phyloP scores from a whole-genome alignment of 2,113 vertebrate genomes.

The Hippocampus abdominalis region DNA sequence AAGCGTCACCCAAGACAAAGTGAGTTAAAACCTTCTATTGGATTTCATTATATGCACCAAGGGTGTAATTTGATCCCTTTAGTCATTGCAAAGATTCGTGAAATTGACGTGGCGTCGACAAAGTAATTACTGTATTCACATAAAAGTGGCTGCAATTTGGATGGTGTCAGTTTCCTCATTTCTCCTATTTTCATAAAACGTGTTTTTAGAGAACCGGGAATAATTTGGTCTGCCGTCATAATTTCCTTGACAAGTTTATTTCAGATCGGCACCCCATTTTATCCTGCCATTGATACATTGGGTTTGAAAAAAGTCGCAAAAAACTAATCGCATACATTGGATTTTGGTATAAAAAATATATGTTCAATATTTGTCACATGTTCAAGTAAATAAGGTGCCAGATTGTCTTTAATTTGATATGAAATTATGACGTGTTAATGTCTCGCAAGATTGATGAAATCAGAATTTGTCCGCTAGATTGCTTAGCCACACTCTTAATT shows the following conservation, averaged over 20 bases:
- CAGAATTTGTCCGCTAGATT: background rate
- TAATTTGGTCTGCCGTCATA: background rate
- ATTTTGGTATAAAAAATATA: too few species aligned
- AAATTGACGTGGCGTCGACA: background rate
- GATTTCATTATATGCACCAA: background rate
- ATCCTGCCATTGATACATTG: background rate
- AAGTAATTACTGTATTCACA: constrained; percentile 1
- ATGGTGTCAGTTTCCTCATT: background rate
- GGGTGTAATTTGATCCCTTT: background rate
- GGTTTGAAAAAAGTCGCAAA: too few species aligned
- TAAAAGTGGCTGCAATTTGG: background rate
- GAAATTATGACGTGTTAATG: too few species aligned
- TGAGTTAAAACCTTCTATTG: constrained; percentile 30
- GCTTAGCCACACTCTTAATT: background rate
- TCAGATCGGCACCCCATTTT: background rate
- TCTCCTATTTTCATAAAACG: background rate
- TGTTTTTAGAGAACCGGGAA: background rate
- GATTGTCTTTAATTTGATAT: background rate
- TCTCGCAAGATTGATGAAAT: background rate
- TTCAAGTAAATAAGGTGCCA: background rate
- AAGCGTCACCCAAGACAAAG: constrained; percentile 21
- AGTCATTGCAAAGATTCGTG: background rate
- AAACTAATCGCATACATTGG: background rate
- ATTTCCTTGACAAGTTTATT: background rate
- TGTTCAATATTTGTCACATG: background rate